Base-by-base conservation (phyloP, 2,888 invertebrate genomes). In the Amorpha juglandis region DNA sequence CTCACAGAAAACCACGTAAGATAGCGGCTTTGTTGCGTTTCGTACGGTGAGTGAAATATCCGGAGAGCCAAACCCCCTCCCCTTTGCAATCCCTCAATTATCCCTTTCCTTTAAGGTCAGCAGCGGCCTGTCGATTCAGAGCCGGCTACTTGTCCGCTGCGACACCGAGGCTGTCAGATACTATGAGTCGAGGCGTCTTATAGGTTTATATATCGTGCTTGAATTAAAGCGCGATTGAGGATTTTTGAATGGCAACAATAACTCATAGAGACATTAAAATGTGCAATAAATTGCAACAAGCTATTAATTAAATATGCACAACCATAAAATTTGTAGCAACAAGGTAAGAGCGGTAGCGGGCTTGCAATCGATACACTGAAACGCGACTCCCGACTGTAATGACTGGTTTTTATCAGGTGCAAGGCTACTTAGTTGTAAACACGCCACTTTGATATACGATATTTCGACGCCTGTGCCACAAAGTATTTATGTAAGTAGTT, bases 221-320 rank as follows among this genome's bases (percentile, higher is more conserved):
- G 11, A 42, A 42, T 42, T 42, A 42, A 42, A 14, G 6, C 53
- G 35, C 33, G 33, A 53, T 19, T 42, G 58, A 58, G 42, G 58
- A 58, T 42, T 42, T 58, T 58, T 19, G 58, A 58, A 58, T 58
- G 58, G 58, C 38, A 14, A 53, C 58, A 12, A 58, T 58, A 42
- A 58, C 19, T 58, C 58, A 58, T 19, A 58, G 38, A 58, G 58
- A 58, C 68, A 50, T 58, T 62, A 58, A 66, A 69, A 63, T 53
- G 52, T 58, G 58, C 58, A 58, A 63, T 63, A 47, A 63, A 48
- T 76, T 78, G 79, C 76, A 73, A 74, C 62, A 69, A 76, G 79
- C 78, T 76, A 80, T 84, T 84, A 83, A 84, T 83, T 84, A 81
- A 78, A 79, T 82, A 83, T 84, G 79, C 82, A 78, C 75, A 71